A percentile compares a stretch with the other conserved stretches of the same genome.
These are phyloP conservation scores for Pollicipes pollicipes DNA, from an alignment of 1,140 invertebrate species.

Conservation along the genomic window DNA sequence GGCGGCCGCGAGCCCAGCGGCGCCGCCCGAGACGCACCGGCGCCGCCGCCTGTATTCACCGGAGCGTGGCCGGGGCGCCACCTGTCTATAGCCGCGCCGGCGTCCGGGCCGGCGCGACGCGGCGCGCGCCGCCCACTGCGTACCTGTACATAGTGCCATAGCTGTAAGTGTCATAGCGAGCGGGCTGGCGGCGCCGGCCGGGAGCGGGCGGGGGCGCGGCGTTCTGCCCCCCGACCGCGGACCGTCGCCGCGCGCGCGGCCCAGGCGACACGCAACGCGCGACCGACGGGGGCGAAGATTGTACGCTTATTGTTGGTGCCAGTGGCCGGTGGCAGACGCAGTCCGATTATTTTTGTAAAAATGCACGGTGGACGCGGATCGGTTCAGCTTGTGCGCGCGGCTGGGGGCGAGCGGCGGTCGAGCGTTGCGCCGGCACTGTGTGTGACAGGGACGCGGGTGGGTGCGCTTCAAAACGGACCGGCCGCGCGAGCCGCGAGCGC, in stretches of 20 bases:
- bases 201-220: no score
- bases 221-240: background rate
- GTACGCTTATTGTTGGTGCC: conserved; percentile 1
- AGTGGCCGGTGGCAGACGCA: background rate
- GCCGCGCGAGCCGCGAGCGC: no score
- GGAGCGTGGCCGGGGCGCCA: background rate
- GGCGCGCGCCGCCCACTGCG: background rate
- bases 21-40: no score
- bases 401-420: background rate
- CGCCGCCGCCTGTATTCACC: no score
- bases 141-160: background rate
- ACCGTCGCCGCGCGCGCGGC: no score
- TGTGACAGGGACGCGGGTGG: background rate
- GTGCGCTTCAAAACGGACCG: background rate
- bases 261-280: background rate
- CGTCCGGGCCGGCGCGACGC: no score
- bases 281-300: no score
- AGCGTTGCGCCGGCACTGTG: background rate
- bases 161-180: background rate
- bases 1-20: no score
- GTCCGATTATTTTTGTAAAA: background rate
- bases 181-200: no score
- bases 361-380: background rate
- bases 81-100: background rate
- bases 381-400: background rate